Evolutionary conservation across 2,113 vertebrate species (phyloP).

Genomic region (Xiphophorus hellerii): DNA sequence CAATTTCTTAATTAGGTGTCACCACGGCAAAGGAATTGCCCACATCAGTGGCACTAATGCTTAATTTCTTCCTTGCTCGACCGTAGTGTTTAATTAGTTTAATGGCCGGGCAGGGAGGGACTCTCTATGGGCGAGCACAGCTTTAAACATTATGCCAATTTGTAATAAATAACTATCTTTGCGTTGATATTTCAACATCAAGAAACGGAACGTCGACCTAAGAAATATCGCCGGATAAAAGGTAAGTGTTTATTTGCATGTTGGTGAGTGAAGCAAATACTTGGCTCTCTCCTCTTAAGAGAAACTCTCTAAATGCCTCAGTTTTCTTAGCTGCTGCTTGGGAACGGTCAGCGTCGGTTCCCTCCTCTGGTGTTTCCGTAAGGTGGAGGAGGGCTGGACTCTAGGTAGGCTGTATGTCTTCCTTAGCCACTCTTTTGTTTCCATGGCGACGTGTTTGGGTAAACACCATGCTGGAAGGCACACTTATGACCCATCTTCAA

Average conservation of each 20-base stretch:
- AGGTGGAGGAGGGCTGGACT: too few species aligned
- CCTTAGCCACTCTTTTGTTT: too few species aligned
- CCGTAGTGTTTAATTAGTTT: slow-evolving; percentile 98
- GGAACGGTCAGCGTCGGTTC: too few species aligned
- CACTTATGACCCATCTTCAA: too few species aligned
- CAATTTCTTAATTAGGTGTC: slow-evolving; percentile 95
- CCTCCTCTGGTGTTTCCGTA: too few species aligned
- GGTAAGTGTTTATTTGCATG: neutral
- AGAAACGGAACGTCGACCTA: neutral
- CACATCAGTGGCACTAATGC: slow-evolving; percentile 91
- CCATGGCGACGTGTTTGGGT: too few species aligned
- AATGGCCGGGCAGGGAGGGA: slow-evolving; percentile 83
- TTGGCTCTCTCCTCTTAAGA: too few species aligned
- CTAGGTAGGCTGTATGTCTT: too few species aligned
- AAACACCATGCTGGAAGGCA: too few species aligned
- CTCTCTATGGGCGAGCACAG: slow-evolving; percentile 68
- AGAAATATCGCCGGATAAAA: neutral
- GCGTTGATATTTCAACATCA: neutral
- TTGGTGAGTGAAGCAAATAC: neutral
- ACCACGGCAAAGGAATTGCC: slow-evolving; percentile 87
- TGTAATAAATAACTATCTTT: neutral
- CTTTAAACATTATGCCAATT: neutral
- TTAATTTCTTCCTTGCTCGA: slow-evolving; percentile 88
- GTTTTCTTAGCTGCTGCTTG: too few species aligned
- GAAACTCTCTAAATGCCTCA: too few species aligned